A percentile compares a stretch with the other conserved stretches of the same genome.
Evolutionary conservation across 2,888 invertebrate genomes (phyloP).

Genomic region (Agapostemon virescens): DNA sequence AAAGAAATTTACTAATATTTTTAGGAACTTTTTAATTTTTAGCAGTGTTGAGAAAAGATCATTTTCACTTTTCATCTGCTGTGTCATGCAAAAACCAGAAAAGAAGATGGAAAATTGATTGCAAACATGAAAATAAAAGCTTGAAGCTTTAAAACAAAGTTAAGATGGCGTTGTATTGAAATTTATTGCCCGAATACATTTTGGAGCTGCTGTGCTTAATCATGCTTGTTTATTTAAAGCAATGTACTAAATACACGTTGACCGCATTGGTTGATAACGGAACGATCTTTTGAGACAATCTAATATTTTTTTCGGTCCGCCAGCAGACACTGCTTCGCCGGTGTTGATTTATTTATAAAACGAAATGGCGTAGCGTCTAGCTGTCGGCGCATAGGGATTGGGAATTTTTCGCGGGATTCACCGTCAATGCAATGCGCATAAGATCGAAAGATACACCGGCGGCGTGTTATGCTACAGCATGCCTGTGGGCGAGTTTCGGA

Average conservation of each 20-base stretch:
- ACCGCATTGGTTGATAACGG: background rate
- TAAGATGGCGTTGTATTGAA: no score
- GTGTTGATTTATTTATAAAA: background rate
- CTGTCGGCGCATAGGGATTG: conserved; percentile 6
- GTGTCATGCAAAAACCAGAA: no score
- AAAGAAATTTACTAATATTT: no score
- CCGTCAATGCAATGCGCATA: background rate
- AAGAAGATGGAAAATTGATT: no score
- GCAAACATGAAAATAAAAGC: no score
- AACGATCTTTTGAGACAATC: background rate
- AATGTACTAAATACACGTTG: background rate
- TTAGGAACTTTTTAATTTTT: no score
- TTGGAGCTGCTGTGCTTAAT: background rate
- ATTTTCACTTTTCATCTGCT: no score
- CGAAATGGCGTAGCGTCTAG: background rate
- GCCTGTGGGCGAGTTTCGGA: background rate
- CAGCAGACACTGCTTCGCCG: background rate
- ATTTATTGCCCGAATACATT: no score
- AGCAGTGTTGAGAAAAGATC: no score
- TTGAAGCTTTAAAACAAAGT: no score
- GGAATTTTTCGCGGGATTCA: background rate
- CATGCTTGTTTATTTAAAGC: background rate
- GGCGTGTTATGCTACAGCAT: background rate
- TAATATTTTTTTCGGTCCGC: background rate
- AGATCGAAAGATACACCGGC: background rate